A percentile compares a stretch with the other conserved stretches of the same genome.
These are phyloP conservation scores for Microctonus aethiopoides DNA, from an alignment of 2,888 invertebrate genomes.

Conservation along the genomic window DNA sequence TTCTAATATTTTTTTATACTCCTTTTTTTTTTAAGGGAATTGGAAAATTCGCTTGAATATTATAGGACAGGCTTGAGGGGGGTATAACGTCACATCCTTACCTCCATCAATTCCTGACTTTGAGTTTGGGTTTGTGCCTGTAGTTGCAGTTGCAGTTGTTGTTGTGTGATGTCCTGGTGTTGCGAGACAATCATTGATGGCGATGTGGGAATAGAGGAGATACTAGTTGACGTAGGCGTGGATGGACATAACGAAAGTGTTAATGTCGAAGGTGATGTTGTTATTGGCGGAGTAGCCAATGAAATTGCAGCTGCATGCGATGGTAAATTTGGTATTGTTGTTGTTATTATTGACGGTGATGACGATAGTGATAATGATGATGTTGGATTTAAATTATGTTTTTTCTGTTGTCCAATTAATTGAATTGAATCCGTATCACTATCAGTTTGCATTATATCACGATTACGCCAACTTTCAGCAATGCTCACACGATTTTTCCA, in stretches of 20 bases:
- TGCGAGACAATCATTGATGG: constrained; percentile 34
- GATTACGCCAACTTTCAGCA: constrained; percentile 65
- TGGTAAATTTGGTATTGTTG: constrained; percentile 10
- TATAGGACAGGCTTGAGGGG: constrained; percentile 13
- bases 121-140: constrained; percentile 63
- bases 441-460: constrained; percentile 63
- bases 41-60: constrained; percentile 13
- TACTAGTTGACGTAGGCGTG: constrained; percentile 36
- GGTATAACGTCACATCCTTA: constrained; percentile 59
- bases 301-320: constrained; percentile 24
- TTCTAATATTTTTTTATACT: neutral
- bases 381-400: constrained; percentile 3
- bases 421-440: constrained; percentile 45
- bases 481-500: constrained; percentile 72
- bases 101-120: constrained; percentile 66
- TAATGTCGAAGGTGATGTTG: constrained; percentile 34
- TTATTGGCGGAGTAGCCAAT: constrained; percentile 30
- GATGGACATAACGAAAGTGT: constrained; percentile 32
- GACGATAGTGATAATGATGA: neutral
- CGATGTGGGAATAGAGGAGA: constrained; percentile 37
- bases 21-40: constrained; percentile 5
- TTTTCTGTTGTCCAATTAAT: constrained; percentile 27
- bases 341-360: neutral
- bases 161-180: constrained; percentile 57
- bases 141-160: neutral